Evolutionary conservation across 2,797 vertebrate genomes (phyloP), one percentile per base, ranked within the genome.

Genomic region (Iguana delicatissima): DNA sequence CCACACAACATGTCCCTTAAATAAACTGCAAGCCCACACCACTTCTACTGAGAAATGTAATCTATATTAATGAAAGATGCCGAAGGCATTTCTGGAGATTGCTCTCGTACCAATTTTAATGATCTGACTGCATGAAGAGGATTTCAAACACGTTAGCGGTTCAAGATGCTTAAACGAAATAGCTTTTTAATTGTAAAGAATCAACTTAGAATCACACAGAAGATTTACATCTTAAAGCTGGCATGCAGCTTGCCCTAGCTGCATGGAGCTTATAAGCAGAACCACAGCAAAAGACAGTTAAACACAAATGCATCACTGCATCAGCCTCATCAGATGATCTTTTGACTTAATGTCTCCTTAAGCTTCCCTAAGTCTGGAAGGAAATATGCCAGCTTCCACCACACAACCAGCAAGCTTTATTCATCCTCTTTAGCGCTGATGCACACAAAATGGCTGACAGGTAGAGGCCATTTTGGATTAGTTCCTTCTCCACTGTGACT

Each of bases 51-150:
- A 94, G 91, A 90, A 95, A 93, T 46, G 88, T 18, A 74, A 95
- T 93, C 95, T 92, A 92, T 88, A 96, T 95, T 87, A 57, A 94
- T 93, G 89, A 89, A 93, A 80, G 80, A 91, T 91, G 92, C 94
- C 88, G 76, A 81, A 46, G 85, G 89, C 85, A 94, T 62, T 93
- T 64, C 92, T 20, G 93, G 90, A 89, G 85, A 79, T 90, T 89
- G 88, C 89, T 86, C 46, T 87, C 12, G 89, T 94, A 94, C 91
- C 79, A 95, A 50, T 95, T 96, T 93, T 95, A 95, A 96, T 87
- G 89, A 96, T 92, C 73, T 92, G 86, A 90, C 87, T 89, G 92
- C 91, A 93, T 84, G 83, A 93, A 95, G 92, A 85, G 84, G 89
- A 85, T 76, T 93, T 73, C 73, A 80, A 89, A 92, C 89, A 91